Conservation (phyloP, 2,888 invertebrate genomes). For the Pristionchus fissidentatus region DNA sequence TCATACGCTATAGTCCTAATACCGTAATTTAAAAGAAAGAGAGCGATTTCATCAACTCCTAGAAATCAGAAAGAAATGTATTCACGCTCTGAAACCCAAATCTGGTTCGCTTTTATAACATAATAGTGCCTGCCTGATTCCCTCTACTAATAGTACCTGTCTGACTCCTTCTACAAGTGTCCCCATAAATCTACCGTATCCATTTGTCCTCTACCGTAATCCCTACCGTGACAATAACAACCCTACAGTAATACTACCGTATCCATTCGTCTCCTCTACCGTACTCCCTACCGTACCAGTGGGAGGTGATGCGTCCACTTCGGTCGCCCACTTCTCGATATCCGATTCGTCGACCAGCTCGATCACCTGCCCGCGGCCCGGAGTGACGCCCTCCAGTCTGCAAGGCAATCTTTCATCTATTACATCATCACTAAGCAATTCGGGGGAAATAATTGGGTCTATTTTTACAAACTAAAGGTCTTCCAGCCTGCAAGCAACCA, state of each 20-base stretch:
- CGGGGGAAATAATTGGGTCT: background rate
- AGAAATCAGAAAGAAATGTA: no score
- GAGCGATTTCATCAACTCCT: no score
- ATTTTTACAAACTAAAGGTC: background rate
- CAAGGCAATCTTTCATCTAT: background rate
- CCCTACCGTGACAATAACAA: no score
- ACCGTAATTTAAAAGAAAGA: no score
- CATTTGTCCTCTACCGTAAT: no score
- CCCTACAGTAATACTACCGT: no score
- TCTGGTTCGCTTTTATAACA: no score
- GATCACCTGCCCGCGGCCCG: conserved; percentile 80
- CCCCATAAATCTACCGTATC: background rate
- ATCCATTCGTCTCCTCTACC: no score
- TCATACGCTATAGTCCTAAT: no score
- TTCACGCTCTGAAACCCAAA: no score
- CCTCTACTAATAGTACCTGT: background rate
- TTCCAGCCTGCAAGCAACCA: background rate
- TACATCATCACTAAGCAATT: no score
- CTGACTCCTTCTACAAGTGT: background rate
- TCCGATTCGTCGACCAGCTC: conserved; percentile 95
- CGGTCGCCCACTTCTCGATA: conserved; percentile 80
- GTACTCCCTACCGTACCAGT: conserved; percentile 57
- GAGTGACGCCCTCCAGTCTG: conserved; percentile 73
- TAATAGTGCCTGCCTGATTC: no score
- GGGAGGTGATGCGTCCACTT: conserved; percentile 68